Evolutionary conservation across 2,888 invertebrate genomes (phyloP).

Genomic region (Girardia tigrina): DNA sequence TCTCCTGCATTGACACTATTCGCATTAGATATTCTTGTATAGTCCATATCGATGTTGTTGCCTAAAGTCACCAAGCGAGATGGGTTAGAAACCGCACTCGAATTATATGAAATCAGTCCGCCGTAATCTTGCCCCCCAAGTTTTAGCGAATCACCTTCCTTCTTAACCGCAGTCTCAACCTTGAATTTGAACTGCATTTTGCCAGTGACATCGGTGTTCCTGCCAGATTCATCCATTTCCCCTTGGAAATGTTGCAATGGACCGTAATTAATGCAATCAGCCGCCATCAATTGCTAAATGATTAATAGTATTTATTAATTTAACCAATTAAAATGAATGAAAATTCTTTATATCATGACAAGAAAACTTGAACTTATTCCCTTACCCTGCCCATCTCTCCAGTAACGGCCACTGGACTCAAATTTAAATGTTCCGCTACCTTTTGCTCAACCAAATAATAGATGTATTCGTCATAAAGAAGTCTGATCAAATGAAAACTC

Average conservation of each 20-base stretch:
- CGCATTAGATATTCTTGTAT: background rate
- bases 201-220: background rate
- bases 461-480: constrained; percentile 97
- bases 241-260: background rate
- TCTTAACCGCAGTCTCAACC: background rate
- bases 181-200: background rate
- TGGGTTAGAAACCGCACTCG: background rate
- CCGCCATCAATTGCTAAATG: background rate
- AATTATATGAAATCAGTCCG: background rate
- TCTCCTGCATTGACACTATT: background rate
- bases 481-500: constrained; percentile 87
- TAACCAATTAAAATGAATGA: background rate
- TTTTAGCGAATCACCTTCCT: background rate
- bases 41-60: background rate
- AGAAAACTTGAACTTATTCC: too few species aligned
- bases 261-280: background rate
- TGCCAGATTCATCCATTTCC: background rate
- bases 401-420: constrained; percentile 84
- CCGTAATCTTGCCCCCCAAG: background rate
- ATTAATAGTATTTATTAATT: background rate
- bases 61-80: background rate
- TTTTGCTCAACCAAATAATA: constrained; percentile 94
- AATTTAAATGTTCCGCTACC: constrained; percentile 32
- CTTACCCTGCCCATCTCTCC: constrained; percentile 46
- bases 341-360: too few species aligned